Evolutionary conservation across 2,797 vertebrate genomes (phyloP).

Genomic region (Taenioides sp.): DNA sequence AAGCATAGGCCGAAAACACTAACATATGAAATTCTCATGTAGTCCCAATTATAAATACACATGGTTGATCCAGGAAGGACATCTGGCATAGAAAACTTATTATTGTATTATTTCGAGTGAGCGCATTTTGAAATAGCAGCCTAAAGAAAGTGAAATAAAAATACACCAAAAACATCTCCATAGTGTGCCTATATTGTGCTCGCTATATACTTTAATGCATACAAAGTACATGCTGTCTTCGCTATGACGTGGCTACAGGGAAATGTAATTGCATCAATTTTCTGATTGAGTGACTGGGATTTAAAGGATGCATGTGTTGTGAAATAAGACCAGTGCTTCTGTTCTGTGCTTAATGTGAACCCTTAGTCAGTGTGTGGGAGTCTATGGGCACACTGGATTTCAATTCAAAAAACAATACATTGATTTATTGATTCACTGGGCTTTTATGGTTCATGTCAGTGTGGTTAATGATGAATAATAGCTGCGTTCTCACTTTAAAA

Average conservation of each 20-base stretch:
- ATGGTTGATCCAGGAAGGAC: neutral
- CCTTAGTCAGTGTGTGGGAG: neutral
- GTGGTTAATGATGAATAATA: neutral
- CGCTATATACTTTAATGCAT: neutral
- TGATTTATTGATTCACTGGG: neutral
- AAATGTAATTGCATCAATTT: constrained; percentile 8
- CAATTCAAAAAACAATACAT: neutral
- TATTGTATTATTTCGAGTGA: neutral
- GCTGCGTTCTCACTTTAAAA: neutral
- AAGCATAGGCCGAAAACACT: neutral
- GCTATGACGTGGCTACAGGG: neutral
- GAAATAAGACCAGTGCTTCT: neutral
- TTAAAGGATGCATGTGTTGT: neutral
- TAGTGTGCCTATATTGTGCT: neutral
- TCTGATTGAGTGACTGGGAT: neutral
- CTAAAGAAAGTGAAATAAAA: neutral
- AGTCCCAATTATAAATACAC: neutral
- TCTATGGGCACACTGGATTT: neutral
- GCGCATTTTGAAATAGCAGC: neutral
- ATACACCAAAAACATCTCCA: neutral
- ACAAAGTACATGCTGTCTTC: neutral
- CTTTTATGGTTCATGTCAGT: neutral
- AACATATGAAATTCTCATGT: neutral
- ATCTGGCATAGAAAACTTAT: neutral
- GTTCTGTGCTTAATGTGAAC: neutral